Evolutionary conservation across 92 coral and sea anemone species (phyloP).

Genomic region (Palythoa grandiflora): DNA sequence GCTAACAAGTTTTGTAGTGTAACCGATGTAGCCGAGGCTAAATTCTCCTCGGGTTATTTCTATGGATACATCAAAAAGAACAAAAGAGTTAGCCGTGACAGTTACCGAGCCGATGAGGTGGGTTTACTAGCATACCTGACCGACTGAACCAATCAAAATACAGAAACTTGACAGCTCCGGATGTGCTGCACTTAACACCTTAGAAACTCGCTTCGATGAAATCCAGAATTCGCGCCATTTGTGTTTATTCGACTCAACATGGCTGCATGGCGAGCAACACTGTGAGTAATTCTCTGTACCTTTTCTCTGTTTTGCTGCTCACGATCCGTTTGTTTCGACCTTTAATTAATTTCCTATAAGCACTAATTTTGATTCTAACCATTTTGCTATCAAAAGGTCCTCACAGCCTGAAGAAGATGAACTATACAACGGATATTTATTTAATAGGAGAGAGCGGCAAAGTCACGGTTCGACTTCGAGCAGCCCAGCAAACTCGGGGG

Average conservation of each 20-base stretch:
- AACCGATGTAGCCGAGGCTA: slow-evolving; percentile 65
- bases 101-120: slow-evolving; percentile 44
- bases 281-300: slow-evolving; percentile 33
- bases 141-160: slow-evolving; percentile 44
- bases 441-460: slow-evolving; percentile 50
- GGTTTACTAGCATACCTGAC: slow-evolving; percentile 43
- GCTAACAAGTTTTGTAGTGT: slow-evolving; percentile 61
- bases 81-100: slow-evolving; percentile 56
- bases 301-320: slow-evolving; percentile 36
- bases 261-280: slow-evolving; percentile 31
- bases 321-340: slow-evolving; percentile 32
- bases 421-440: slow-evolving; percentile 50
- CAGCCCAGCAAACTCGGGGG: slow-evolving; percentile 54
- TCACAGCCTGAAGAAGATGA: slow-evolving; percentile 44
- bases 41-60: slow-evolving; percentile 55
- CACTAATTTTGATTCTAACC: slow-evolving; percentile 38
- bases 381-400: slow-evolving; percentile 44
- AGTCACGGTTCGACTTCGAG: slow-evolving; percentile 52
- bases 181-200: slow-evolving; percentile 42
- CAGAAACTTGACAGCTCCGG: slow-evolving; percentile 45
- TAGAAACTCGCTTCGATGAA: slow-evolving; percentile 45
- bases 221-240: slow-evolving; percentile 18
- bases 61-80: slow-evolving; percentile 65
- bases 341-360: slow-evolving; percentile 32
- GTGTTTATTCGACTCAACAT: slow-evolving; percentile 34